A percentile compares a stretch with the other conserved stretches of the same genome.
Evolutionary conservation across 2,113 vertebrate genomes (phyloP).

Genomic region (Periophthalmodon schlosseri): DNA sequence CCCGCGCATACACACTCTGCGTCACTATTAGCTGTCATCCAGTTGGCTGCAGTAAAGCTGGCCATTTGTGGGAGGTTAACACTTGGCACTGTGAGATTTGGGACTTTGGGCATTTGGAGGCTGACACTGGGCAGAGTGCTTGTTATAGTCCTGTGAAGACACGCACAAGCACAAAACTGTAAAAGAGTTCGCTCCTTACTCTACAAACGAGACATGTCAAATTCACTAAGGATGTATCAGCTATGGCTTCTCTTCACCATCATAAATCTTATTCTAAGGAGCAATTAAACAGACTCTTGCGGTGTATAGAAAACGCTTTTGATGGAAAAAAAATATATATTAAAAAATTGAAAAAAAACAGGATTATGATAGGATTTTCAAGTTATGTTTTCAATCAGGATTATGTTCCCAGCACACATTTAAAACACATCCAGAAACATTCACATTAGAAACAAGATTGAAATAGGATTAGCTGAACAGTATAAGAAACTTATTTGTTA

Average conservation of each 20-base stretch:
- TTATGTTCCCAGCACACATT: background rate
- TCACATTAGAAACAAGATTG: background rate
- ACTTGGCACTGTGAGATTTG: constrained; percentile 87
- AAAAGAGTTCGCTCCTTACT: background rate
- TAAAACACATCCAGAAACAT: background rate
- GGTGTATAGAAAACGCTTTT: too few relatives aligned
- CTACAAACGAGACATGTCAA: background rate
- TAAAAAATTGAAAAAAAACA: too few relatives aligned
- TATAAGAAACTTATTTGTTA: too few relatives aligned
- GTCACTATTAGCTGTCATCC: constrained; percentile 92
- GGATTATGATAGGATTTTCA: too few relatives aligned
- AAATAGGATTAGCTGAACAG: background rate
- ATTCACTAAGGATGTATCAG: background rate
- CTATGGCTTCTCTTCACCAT: background rate
- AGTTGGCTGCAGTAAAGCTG: constrained; percentile 93
- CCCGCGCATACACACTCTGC: constrained; percentile 94
- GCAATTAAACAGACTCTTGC: too few relatives aligned
- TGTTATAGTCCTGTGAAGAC: constrained; percentile 90
- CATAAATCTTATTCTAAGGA: background rate
- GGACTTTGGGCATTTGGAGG: constrained; percentile 90
- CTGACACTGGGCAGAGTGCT: constrained; percentile 96
- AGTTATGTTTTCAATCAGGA: background rate
- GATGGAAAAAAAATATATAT: too few relatives aligned
- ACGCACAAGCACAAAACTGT: constrained; percentile 33
- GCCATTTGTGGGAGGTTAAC: constrained; percentile 94